phyloP scores from a whole-genome alignment of 2,113 vertebrate genomes.

The Atrichornis clamosus region DNA sequence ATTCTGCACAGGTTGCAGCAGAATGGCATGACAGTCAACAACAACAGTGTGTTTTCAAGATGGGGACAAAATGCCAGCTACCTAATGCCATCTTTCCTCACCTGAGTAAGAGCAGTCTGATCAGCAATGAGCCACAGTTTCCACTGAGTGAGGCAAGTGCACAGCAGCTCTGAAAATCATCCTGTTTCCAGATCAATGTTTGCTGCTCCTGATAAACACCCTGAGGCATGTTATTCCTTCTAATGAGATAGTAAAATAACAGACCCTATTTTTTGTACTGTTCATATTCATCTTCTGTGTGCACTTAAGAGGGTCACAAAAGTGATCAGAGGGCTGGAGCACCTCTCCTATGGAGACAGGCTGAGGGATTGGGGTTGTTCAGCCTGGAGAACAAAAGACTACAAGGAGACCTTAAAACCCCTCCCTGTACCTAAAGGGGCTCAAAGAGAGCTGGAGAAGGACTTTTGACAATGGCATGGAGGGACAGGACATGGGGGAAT shows the following conservation, averaged over 20 bases:
- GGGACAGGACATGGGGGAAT: neutral
- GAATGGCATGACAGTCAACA: neutral
- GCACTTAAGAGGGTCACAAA: neutral
- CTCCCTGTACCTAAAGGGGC: neutral
- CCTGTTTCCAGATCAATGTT: neutral
- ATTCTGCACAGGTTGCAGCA: neutral
- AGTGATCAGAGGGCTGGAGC: neutral
- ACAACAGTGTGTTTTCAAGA: neutral
- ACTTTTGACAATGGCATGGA: neutral
- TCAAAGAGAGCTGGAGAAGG: neutral
- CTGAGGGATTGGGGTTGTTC: neutral
- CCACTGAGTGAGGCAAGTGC: neutral
- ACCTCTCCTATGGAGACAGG: neutral
- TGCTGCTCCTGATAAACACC: neutral
- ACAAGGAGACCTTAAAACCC: neutral
- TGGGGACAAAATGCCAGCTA: neutral
- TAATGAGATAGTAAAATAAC: neutral
- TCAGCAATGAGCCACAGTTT: neutral
- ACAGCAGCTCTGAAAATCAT: neutral
- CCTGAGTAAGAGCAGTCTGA: neutral
- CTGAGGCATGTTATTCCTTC: neutral
- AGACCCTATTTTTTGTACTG: neutral
- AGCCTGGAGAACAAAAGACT: neutral
- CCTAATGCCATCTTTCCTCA: neutral
- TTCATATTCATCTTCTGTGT: neutral